Conservation (phyloP, 2,888 invertebrate genomes). For the Agrochola macilenta region DNA sequence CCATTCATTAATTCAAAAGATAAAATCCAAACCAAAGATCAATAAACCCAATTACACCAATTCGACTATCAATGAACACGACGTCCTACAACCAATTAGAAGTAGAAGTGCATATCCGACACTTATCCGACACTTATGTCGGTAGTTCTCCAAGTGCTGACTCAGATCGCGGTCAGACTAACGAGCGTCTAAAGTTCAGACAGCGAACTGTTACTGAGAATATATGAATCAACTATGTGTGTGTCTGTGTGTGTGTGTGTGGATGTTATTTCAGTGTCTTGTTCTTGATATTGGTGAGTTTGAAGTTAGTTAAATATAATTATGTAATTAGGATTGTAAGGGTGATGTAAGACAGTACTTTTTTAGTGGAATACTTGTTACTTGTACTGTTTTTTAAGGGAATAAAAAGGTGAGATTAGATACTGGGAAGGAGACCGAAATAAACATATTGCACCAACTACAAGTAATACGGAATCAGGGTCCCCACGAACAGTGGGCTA, state of each 20-base stretch:
- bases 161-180: conserved; percentile 61
- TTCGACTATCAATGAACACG: conserved; percentile 54
- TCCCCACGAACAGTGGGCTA: neutral
- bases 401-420: neutral
- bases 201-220: conserved; percentile 39
- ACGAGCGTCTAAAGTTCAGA: conserved; percentile 63
- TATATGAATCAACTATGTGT: conserved; percentile 23
- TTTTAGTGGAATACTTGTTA: neutral
- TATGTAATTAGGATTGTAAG: neutral
- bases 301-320: neutral
- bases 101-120: conserved; percentile 58
- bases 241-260: neutral
- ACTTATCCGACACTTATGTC: conserved; percentile 46
- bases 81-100: conserved; percentile 57
- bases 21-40: conserved; percentile 31
- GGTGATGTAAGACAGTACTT: neutral
- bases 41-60: conserved; percentile 49
- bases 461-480: neutral
- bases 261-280: conserved; percentile 22
- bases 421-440: neutral
- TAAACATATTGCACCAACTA: neutral
- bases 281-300: conserved; percentile 6
- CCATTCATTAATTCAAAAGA: neutral
- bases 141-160: conserved; percentile 51
- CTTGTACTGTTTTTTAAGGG: neutral